Evolutionary conservation across 1,140 invertebrate species (phyloP).

Genomic region (Anadara kagoshimensis): DNA sequence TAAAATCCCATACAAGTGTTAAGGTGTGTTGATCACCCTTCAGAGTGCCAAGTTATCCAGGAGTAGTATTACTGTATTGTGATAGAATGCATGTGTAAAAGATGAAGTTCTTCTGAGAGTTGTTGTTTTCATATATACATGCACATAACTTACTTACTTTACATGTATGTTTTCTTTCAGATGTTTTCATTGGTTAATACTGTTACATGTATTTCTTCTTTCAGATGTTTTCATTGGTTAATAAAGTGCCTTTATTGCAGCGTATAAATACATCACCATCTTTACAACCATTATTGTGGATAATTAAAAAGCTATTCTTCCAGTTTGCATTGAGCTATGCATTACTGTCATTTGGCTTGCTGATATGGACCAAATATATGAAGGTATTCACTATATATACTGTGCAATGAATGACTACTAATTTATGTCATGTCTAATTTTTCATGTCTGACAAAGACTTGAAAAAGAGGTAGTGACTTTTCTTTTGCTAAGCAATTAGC

Average conservation of each 20-base stretch:
- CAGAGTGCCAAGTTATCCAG: no score
- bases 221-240: conserved; percentile 8
- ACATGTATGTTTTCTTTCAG: not conserved
- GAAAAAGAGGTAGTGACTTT: no score
- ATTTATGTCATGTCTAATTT: no score
- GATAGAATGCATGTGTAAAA: no score
- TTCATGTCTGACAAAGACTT: no score
- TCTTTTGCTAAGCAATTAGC: no score
- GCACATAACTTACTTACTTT: no score
- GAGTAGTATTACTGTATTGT: not conserved
- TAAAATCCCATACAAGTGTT: no score
- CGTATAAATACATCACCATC: conserved; percentile 35
- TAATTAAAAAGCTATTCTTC: conserved; percentile 84
- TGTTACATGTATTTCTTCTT: conserved; percentile 1
- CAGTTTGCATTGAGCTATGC: conserved; percentile 90
- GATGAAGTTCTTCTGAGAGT: no score
- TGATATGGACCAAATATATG: conserved; percentile 79
- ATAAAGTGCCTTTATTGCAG: conserved; percentile 16
- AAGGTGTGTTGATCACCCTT: no score
- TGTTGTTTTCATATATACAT: no score
- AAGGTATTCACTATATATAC: conserved; percentile 40
- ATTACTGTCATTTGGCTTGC: conserved; percentile 85
- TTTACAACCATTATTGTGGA: conserved; percentile 68
- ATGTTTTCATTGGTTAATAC: not conserved
- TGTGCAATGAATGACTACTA: no score